These are phyloP conservation scores for Henricia sp. DNA, from an alignment of 53 echinoderm and acorn worm species.

Conservation along the genomic window DNA sequence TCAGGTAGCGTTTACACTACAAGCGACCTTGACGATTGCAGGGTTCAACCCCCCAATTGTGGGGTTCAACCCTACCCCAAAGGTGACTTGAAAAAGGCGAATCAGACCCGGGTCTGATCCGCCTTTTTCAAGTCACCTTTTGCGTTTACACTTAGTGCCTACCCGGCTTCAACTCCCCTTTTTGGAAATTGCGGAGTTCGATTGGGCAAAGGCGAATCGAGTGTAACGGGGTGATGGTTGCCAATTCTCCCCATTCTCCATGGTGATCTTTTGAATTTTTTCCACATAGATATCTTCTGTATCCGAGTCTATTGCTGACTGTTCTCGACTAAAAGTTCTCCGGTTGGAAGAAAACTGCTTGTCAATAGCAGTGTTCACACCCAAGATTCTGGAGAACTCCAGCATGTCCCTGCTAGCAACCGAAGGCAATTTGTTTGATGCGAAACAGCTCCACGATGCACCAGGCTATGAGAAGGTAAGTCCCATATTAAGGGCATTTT, in stretches of 20 bases:
- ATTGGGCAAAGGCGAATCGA: too few relatives aligned
- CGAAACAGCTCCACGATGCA: conserved; percentile 81
- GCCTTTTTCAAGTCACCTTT: too few relatives aligned
- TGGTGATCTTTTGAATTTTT: not conserved
- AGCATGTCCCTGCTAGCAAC: conserved; percentile 74
- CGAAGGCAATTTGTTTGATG: conserved; percentile 94
- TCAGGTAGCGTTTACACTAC: too few relatives aligned
- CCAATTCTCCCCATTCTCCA: not conserved
- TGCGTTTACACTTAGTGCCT: too few relatives aligned
- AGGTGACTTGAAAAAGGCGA: too few relatives aligned
- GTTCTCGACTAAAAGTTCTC: conserved; percentile 92
- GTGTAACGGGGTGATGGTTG: too few relatives aligned
- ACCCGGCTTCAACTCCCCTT: too few relatives aligned
- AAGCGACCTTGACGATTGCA: too few relatives aligned
- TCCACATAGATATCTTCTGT: conserved; percentile 75
- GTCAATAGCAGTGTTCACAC: conserved; percentile 66
- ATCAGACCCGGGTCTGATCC: too few relatives aligned
- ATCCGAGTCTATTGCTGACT: conserved; percentile 75
- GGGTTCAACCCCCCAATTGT: too few relatives aligned
- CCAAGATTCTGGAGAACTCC: conserved; percentile 77
- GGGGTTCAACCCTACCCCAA: too few relatives aligned
- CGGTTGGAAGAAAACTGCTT: conserved; percentile 95
- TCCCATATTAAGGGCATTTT: not conserved
- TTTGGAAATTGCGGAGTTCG: too few relatives aligned
- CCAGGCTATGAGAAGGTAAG: conserved; percentile 80